A percentile compares a stretch with the other conserved stretches of the same genome.
Evolutionary conservation across 2,113 vertebrate species (phyloP).

Genomic region (Burhinus oedicnemus): DNA sequence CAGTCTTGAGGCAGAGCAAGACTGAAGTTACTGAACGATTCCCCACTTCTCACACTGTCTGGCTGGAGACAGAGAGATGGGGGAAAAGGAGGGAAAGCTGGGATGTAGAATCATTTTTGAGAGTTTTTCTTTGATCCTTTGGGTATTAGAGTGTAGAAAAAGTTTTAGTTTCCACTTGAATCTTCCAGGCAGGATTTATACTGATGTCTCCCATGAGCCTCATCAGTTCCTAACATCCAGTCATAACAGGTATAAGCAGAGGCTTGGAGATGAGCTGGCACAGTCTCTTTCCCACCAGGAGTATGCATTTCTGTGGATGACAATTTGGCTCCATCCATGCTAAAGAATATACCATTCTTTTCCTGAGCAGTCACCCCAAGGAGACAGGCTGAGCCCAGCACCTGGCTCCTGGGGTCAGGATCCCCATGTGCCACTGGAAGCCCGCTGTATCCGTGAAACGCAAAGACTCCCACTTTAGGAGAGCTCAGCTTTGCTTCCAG

Average conservation of each 20-base stretch:
- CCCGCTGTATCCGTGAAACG: not conserved
- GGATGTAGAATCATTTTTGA: not conserved
- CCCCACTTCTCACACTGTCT: not conserved
- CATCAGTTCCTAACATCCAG: constrained; percentile 14
- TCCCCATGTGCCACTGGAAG: not conserved
- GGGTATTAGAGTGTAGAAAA: not conserved
- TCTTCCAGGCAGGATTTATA: constrained; percentile 23
- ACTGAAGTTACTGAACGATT: not conserved
- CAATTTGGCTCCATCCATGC: not conserved
- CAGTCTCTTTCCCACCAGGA: constrained; percentile 14
- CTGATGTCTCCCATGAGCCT: not conserved
- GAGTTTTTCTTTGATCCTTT: not conserved
- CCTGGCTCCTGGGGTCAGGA: not conserved
- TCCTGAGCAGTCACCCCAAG: not conserved
- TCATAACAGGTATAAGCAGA: constrained; percentile 30
- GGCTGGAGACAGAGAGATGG: not conserved
- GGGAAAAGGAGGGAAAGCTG: not conserved
- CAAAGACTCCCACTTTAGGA: not conserved
- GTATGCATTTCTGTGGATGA: constrained; percentile 14
- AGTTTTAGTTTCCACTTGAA: constrained; percentile 28
- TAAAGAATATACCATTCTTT: not conserved
- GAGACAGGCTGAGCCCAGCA: not conserved
- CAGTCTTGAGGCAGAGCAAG: not conserved
- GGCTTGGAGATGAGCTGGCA: constrained; percentile 31
- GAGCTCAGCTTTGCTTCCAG: not conserved